Evolutionary conservation across 2,113 vertebrate species (phyloP).

Genomic region (Chionodraco myersi): DNA sequence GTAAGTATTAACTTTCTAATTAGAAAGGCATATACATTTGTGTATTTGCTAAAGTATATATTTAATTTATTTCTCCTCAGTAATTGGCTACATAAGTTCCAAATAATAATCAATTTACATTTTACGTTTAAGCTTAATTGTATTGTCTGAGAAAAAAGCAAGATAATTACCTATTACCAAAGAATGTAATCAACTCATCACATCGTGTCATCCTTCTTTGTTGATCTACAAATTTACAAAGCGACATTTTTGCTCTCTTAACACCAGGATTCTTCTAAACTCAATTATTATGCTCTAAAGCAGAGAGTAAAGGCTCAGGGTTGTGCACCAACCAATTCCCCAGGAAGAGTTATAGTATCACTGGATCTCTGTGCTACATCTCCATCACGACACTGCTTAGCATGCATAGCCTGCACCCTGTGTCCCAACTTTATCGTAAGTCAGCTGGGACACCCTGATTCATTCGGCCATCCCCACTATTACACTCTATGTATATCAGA

Average conservation of each 20-base stretch:
- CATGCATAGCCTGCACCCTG: slow-evolving; percentile 22
- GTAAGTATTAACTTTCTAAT: neutral
- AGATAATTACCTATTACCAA: neutral
- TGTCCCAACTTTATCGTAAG: slow-evolving; percentile 31
- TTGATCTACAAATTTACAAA: neutral
- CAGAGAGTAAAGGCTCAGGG: neutral
- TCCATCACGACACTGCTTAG: slow-evolving; percentile 28
- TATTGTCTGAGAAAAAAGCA: neutral
- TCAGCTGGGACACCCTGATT: slow-evolving; percentile 18
- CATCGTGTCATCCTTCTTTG: neutral
- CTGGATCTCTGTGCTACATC: slow-evolving; percentile 4
- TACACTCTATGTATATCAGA: slow-evolving; percentile 1
- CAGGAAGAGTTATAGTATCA: slow-evolving; percentile 9
- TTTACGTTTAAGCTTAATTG: neutral
- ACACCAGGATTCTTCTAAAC: neutral
- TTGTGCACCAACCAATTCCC: slow-evolving; percentile 2
- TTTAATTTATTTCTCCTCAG: neutral
- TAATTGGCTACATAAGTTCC: neutral
- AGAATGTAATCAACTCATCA: neutral
- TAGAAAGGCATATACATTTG: neutral
- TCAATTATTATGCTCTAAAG: slow-evolving; percentile 7
- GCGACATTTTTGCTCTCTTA: neutral
- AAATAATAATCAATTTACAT: neutral
- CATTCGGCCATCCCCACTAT: neutral
- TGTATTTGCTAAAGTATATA: neutral